These are phyloP conservation scores for Halisarca cf. caerulea DNA, from an alignment of 37 sponge, comb jelly and placozoan genomes.

Conservation along the genomic window DNA sequence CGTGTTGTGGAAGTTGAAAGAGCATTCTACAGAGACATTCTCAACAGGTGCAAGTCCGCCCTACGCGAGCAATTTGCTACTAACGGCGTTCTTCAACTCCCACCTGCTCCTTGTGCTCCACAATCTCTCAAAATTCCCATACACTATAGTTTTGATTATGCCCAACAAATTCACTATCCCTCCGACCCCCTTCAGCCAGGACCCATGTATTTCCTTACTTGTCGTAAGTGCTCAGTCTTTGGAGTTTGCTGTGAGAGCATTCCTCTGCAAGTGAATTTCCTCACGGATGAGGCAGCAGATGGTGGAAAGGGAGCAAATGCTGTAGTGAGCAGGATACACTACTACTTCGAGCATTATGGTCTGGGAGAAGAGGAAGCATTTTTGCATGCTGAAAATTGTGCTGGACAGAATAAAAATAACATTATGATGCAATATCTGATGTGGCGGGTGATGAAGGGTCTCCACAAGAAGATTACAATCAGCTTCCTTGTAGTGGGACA, in stretches of 20 bases:
- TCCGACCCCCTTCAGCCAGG: conserved; percentile 61
- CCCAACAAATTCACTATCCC: conserved; percentile 65
- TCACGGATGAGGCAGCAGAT: conserved; percentile 13
- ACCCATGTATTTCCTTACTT: conserved; percentile 71
- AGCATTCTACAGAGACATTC: neutral
- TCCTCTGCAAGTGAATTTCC: conserved; percentile 45
- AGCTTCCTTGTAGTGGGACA: neutral
- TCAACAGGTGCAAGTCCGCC: neutral
- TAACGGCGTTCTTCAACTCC: neutral
- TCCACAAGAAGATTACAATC: neutral
- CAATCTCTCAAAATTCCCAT: neutral
- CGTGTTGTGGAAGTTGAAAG: conserved; percentile 28
- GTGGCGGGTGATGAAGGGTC: conserved; percentile 19
- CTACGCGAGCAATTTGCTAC: conserved; percentile 5
- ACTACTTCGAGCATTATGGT: conserved; percentile 1
- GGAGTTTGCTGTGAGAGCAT: conserved; percentile 68
- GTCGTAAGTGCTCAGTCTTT: conserved; percentile 60
- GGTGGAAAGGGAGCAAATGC: conserved; percentile 19
- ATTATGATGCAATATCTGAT: conserved; percentile 17
- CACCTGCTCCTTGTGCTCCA: neutral
- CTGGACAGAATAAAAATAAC: conserved; percentile 41
- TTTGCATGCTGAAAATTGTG: conserved; percentile 31
- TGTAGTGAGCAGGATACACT: neutral
- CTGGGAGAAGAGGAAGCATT: neutral
- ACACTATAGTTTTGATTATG: conserved; percentile 59